phyloP scores from a whole-genome alignment of 2,888 invertebrate species.

The Chaetogeoica ovagalla region DNA sequence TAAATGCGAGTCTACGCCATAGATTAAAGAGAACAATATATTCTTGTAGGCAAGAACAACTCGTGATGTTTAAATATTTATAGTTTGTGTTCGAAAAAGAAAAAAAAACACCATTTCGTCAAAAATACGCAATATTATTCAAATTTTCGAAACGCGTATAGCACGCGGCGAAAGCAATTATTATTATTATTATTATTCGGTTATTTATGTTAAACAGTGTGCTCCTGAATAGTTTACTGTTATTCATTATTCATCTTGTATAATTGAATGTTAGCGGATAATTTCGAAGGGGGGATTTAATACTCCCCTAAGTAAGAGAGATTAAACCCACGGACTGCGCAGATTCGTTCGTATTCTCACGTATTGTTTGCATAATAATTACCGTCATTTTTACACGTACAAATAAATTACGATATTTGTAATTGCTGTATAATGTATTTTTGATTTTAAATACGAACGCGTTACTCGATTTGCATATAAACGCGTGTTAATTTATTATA shows the following conservation, averaged over 20 bases:
- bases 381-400: neutral
- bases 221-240: constrained; percentile 12
- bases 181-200: constrained; percentile 48
- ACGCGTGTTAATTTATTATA: too few relatives aligned
- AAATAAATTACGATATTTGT: too few relatives aligned
- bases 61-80: too few relatives aligned
- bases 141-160: neutral
- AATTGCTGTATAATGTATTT: too few relatives aligned
- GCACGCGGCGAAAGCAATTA: constrained; percentile 5
- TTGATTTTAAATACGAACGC: too few relatives aligned
- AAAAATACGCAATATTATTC: too few relatives aligned
- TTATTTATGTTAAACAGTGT: constrained; percentile 32
- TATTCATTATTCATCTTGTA: constrained; percentile 38
- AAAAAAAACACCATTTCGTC: too few relatives aligned
- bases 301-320: constrained; percentile 25
- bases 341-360: constrained; percentile 3
- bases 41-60: too few relatives aligned
- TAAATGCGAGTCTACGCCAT: too few relatives aligned
- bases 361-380: constrained; percentile 29
- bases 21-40: too few relatives aligned
- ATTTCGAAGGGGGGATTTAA: constrained; percentile 23
- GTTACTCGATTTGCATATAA: too few relatives aligned
- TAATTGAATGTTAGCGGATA: constrained; percentile 30
- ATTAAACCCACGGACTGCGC: constrained; percentile 4
- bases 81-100: too few relatives aligned